Conservation (phyloP, 2,797 vertebrate genomes). For the Taenioides sp. region DNA sequence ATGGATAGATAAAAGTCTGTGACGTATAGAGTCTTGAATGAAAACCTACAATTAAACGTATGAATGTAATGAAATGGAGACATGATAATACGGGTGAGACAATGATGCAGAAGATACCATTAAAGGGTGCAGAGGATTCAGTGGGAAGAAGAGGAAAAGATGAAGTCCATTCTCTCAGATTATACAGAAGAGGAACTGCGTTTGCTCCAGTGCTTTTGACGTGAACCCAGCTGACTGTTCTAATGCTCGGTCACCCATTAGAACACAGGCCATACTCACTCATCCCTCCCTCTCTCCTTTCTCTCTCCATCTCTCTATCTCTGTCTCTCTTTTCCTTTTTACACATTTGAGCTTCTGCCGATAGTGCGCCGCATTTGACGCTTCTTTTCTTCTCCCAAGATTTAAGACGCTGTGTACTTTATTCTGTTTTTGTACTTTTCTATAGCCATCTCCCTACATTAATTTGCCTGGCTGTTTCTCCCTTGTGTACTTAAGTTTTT, state of each 20-base stretch:
- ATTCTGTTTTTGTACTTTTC: not conserved
- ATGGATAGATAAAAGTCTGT: not conserved
- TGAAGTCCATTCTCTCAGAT: slow-evolving; percentile 8
- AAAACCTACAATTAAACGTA: not conserved
- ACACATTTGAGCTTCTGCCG: slow-evolving; percentile 10
- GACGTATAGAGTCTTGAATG: not conserved
- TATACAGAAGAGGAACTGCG: not conserved
- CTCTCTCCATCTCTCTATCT: not conserved
- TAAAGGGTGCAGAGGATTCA: slow-evolving; percentile 15
- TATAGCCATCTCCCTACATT: not conserved
- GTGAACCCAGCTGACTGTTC: slow-evolving; percentile 67
- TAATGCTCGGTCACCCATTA: slow-evolving; percentile 69
- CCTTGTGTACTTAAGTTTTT: not conserved
- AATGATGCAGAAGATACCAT: not conserved
- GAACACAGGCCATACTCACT: slow-evolving; percentile 36
- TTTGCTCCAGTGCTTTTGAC: slow-evolving; percentile 40
- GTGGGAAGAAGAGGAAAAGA: slow-evolving; percentile 1
- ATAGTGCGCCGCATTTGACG: not conserved
- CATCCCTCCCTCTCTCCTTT: slow-evolving; percentile 5
- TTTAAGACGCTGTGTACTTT: not conserved
- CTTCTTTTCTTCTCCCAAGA: not conserved
- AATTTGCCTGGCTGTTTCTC: not conserved
- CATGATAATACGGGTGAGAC: not conserved
- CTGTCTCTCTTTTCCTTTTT: not conserved
- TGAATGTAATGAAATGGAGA: not conserved